These are phyloP conservation scores for Albula glossodonta DNA, from an alignment of 2,113 vertebrate species.

Conservation along the genomic window DNA sequence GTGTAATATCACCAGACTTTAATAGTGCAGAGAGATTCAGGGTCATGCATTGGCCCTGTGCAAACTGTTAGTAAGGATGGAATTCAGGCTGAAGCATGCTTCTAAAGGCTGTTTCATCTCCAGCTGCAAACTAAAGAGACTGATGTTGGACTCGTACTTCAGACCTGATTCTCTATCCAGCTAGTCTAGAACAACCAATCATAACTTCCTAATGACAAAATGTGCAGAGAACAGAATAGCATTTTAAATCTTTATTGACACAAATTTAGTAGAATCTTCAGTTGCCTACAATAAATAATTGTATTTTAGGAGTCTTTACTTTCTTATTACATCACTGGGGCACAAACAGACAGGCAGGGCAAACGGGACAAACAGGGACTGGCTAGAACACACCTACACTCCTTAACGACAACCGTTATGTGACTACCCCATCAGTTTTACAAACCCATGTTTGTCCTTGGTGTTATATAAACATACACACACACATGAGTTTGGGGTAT, in stretches of 20 bases:
- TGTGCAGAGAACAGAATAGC: background rate
- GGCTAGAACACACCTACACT: slow-evolving; percentile 24
- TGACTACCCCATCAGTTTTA: background rate
- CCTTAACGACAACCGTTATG: background rate
- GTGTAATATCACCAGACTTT: background rate
- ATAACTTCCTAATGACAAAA: background rate
- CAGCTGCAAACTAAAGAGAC: too few relatives aligned
- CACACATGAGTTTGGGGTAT: background rate
- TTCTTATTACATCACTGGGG: slow-evolving; percentile 30
- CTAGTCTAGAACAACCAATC: too few relatives aligned
- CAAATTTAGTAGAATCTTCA: slow-evolving; percentile 51
- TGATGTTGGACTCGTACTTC: too few relatives aligned
- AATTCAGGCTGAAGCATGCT: background rate
- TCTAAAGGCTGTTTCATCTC: too few relatives aligned
- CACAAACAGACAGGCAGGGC: slow-evolving; percentile 38
- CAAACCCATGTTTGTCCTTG: background rate
- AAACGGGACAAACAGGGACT: slow-evolving; percentile 14
- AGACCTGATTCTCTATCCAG: too few relatives aligned
- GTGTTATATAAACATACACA: background rate
- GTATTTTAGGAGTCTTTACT: slow-evolving; percentile 36
- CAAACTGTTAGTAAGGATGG: background rate
- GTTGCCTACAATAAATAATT: slow-evolving; percentile 67
- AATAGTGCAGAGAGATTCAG: too few relatives aligned
- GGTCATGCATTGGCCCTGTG: background rate
- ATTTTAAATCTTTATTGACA: slow-evolving; percentile 65